Evolutionary conservation across 1,140 invertebrate species (phyloP).

Genomic region (Zaprionus lachaisei): DNA sequence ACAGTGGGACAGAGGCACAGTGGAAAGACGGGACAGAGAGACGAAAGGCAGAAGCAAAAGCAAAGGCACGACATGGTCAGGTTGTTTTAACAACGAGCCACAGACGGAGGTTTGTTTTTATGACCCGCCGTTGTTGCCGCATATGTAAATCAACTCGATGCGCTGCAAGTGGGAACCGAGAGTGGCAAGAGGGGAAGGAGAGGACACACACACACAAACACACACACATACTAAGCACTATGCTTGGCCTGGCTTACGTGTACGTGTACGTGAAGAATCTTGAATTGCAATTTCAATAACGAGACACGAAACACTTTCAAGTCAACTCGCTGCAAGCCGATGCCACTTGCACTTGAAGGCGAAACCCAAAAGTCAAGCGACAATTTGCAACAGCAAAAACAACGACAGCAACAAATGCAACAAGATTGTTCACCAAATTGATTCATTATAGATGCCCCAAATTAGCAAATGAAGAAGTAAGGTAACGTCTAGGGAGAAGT

Average conservation of each 20-base stretch:
- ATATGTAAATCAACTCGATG: constrained; percentile 77
- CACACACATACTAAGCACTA: not conserved
- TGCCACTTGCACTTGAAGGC: constrained; percentile 58
- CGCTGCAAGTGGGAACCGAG: constrained; percentile 20
- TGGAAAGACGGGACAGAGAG: not conserved
- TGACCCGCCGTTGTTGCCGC: constrained; percentile 49
- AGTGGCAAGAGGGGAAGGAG: not conserved
- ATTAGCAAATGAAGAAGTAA: not conserved
- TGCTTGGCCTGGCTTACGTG: constrained; percentile 10
- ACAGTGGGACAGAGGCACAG: not conserved
- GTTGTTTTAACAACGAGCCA: constrained; percentile 68
- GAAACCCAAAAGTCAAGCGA: constrained; percentile 45
- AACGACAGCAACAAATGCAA: constrained; percentile 6
- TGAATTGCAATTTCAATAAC: constrained; percentile 82
- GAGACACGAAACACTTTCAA: constrained; percentile 77
- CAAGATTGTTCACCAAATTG: constrained; percentile 9
- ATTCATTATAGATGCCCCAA: not conserved
- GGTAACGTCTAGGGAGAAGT: no score
- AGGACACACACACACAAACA: not conserved
- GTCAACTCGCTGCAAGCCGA: constrained; percentile 53
- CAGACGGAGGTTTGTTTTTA: constrained; percentile 59
- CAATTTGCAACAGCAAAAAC: not conserved
- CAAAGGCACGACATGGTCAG: constrained; percentile 68
- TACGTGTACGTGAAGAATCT: constrained; percentile 76
- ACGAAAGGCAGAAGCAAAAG: not conserved